phyloP scores from a whole-genome alignment of 2,113 vertebrate genomes.

The Ophthalmolycus amberensis region DNA sequence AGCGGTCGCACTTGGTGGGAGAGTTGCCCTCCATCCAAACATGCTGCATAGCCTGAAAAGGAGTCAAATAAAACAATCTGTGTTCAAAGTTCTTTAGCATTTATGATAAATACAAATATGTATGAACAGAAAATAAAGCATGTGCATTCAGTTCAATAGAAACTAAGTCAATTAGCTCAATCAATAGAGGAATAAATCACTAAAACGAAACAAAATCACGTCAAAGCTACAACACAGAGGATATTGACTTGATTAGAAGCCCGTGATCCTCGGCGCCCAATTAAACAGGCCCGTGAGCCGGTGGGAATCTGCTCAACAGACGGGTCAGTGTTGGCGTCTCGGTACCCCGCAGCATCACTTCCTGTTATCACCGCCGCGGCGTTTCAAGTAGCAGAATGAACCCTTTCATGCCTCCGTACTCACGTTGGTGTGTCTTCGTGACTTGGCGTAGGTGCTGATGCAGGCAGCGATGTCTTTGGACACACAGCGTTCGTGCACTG shows the following conservation, averaged over 20 bases:
- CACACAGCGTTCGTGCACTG: constrained; percentile 93
- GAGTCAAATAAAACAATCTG: too few species aligned
- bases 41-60: constrained; percentile 91
- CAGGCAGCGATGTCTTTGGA: constrained; percentile 93
- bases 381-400: background rate
- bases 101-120: too few species aligned
- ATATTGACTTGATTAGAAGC: background rate
- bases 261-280: constrained; percentile 14
- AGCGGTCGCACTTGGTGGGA: constrained; percentile 92
- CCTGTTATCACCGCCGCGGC: background rate
- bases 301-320: background rate
- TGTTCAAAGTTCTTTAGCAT: too few species aligned
- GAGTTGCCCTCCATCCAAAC: constrained; percentile 97
- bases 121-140: too few species aligned
- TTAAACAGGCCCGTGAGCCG: background rate
- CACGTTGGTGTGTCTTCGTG: constrained; percentile 88
- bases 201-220: background rate
- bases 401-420: constrained; percentile 68
- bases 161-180: too few species aligned
- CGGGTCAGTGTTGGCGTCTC: background rate
- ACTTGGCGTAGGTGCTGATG: constrained; percentile 94
- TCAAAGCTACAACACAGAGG: constrained; percentile 17
- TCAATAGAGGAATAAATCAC: background rate
- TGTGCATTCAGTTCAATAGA: too few species aligned
- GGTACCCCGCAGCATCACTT: background rate